phyloP scores from a whole-genome alignment of 2,888 invertebrate genomes.

The Coelinius sp. region DNA sequence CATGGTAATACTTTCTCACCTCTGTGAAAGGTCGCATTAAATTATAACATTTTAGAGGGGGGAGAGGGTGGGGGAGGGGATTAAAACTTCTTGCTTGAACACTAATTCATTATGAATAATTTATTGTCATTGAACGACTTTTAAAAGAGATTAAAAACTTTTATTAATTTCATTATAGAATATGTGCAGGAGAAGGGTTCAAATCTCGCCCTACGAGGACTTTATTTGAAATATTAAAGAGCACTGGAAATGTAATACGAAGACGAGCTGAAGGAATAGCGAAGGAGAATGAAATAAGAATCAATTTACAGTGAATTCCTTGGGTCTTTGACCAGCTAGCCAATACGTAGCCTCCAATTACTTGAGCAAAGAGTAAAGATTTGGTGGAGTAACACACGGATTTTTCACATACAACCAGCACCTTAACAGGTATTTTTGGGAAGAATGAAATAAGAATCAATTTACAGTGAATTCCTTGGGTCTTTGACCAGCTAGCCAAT shows the following conservation, averaged over 20 bases:
- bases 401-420: conserved; percentile 24
- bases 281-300: neutral
- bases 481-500: conserved; percentile 61
- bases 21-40: no score
- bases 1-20: neutral
- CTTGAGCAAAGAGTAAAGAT: conserved; percentile 51
- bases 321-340: conserved; percentile 59
- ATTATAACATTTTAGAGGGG: no score
- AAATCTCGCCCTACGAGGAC: neutral
- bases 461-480: conserved; percentile 31
- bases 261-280: neutral
- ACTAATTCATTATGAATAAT: no score
- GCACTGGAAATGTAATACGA: neutral
- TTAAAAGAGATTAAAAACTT: no score
- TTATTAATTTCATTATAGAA: no score
- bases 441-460: neutral
- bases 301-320: neutral
- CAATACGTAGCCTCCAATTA: conserved; percentile 58
- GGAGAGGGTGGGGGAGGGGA: no score
- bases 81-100: no score
- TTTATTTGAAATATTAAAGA: neutral
- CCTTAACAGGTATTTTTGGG: no score
- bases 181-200: no score
- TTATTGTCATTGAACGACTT: no score
- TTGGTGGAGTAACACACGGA: conserved; percentile 42